A percentile compares a stretch with the other conserved stretches of the same genome.
Evolutionary conservation across 2,113 vertebrate species (phyloP).

Genomic region (Apistogramma diplotaenia): DNA sequence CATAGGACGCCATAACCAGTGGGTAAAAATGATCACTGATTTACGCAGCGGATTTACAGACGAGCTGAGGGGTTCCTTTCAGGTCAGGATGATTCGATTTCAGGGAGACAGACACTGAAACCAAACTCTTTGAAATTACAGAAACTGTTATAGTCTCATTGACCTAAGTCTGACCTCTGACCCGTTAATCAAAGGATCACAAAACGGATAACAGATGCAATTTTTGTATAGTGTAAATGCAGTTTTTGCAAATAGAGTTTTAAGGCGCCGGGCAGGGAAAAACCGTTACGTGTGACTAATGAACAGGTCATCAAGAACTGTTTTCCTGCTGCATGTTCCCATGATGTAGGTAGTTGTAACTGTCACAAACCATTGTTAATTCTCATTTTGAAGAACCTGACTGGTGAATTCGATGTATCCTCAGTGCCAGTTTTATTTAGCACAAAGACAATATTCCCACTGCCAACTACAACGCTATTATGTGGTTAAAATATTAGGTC

Average conservation of each 20-base stretch:
- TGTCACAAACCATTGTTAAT: slow-evolving; percentile 28
- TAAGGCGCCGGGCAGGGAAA: neutral
- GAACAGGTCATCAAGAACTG: slow-evolving; percentile 6
- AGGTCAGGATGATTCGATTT: slow-evolving; percentile 55
- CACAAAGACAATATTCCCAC: slow-evolving; percentile 22
- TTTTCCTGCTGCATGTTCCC: slow-evolving; percentile 18
- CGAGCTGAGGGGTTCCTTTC: slow-evolving; percentile 7
- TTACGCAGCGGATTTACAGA: slow-evolving; percentile 9
- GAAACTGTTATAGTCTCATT: slow-evolving; percentile 23
- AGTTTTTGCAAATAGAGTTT: neutral
- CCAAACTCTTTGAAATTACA: slow-evolving; percentile 14
- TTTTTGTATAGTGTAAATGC: neutral
- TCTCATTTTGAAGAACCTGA: slow-evolving; percentile 16
- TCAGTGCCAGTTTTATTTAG: neutral
- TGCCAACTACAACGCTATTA: slow-evolving; percentile 21
- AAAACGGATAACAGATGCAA: slow-evolving; percentile 16
- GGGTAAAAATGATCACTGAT: slow-evolving; percentile 23
- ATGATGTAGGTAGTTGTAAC: slow-evolving; percentile 5
- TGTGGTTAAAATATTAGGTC: slow-evolving; percentile 27
- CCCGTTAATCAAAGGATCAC: slow-evolving; percentile 15
- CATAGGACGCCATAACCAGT: neutral
- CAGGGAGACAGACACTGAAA: slow-evolving; percentile 8
- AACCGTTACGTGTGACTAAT: slow-evolving; percentile 6
- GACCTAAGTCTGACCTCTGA: slow-evolving; percentile 21
- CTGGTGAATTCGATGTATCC: slow-evolving; percentile 2